A percentile compares a stretch with the other conserved stretches of the same genome.
phyloP scores from a whole-genome alignment of 2,113 vertebrate species.

The Gnathonemus echidnorhynchus region DNA sequence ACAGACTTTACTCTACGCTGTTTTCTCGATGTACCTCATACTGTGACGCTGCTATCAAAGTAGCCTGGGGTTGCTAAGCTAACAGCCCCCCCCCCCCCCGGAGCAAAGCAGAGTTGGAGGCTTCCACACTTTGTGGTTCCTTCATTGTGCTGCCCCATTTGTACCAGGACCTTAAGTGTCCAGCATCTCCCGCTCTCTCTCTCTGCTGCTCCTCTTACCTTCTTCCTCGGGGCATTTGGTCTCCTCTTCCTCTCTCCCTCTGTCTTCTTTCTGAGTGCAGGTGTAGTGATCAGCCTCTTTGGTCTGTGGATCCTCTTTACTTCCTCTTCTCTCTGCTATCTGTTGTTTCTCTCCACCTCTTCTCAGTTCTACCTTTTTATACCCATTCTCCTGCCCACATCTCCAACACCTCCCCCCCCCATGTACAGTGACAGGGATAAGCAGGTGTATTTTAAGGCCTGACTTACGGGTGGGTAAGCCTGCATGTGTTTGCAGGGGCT shows the following conservation, averaged over 20 bases:
- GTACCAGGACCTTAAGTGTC: not conserved
- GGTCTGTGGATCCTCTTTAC: not conserved
- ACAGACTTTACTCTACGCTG: not conserved
- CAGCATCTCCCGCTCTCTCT: not conserved
- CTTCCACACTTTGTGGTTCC: not conserved
- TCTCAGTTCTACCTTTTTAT: slow-evolving; percentile 26
- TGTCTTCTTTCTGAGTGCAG: not conserved
- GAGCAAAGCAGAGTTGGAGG: not conserved
- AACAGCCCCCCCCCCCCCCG: not conserved
- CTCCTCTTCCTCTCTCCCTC: not conserved
- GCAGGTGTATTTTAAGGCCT: slow-evolving; percentile 30
- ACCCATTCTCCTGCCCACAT: slow-evolving; percentile 7
- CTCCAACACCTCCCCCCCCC: not conserved
- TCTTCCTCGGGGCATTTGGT: not conserved
- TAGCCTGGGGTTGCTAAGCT: not conserved
- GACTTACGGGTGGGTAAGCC: slow-evolving; percentile 16
- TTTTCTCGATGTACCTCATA: not conserved
- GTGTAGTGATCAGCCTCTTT: not conserved
- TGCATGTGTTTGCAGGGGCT: not conserved
- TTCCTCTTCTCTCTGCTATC: not conserved
- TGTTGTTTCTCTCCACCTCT: not conserved
- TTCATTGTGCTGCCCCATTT: not conserved
- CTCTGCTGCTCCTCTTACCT: not conserved
- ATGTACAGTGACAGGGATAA: slow-evolving; percentile 18
- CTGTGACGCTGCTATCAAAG: slow-evolving; percentile 24